These are phyloP conservation scores for Nephila pilipes DNA, from an alignment of 1,140 invertebrate genomes.

Conservation along the genomic window DNA sequence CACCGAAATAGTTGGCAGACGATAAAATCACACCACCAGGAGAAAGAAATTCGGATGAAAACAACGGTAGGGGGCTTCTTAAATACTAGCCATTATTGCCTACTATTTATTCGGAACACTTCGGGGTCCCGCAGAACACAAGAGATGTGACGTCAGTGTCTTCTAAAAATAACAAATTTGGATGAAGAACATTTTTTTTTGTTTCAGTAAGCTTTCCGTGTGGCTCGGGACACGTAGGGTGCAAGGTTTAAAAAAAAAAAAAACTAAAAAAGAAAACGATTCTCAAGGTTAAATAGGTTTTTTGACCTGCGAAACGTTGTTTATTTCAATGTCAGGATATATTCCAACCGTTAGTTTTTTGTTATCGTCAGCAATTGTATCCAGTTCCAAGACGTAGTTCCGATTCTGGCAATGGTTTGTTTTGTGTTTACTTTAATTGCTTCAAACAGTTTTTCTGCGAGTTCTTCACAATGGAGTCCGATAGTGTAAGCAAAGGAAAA, in stretches of 20 bases:
- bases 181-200: not conserved
- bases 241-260: not conserved
- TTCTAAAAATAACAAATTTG: not conserved
- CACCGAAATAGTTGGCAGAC: not conserved
- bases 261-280: not conserved
- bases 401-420: not conserved
- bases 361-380: not conserved
- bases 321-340: not conserved
- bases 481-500: too few species aligned
- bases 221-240: not conserved
- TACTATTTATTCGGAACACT: not conserved
- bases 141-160: not conserved
- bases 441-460: too few species aligned
- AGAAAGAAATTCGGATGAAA: not conserved
- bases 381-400: not conserved
- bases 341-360: not conserved
- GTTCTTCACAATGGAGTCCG: too few species aligned
- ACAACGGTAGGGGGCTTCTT: slow-evolving; percentile 7
- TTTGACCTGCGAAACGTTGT: not conserved
- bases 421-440: not conserved
- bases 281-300: slow-evolving; percentile 9
- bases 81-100: not conserved
- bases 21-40: not conserved
- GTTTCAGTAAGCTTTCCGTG: too few species aligned
- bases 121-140: not conserved